Percentiles rank a stretch among this genome's conserved stretches.
Conservation (phyloP, 2,113 vertebrate genomes). For the Aspidoscelis tigris region DNA sequence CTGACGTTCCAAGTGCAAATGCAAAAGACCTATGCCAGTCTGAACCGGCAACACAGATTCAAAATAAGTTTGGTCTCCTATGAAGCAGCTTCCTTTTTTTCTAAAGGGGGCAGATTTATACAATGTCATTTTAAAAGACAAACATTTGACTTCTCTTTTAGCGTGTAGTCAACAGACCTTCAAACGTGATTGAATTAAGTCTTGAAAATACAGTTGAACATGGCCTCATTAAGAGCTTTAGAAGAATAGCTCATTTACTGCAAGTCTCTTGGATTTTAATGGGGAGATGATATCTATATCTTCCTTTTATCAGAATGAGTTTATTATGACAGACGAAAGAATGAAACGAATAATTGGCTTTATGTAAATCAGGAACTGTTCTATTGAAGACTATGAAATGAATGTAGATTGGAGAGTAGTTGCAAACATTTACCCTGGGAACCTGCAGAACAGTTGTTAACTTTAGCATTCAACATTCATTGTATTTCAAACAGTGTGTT, state of each 20-base stretch:
- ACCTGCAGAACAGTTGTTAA: not conserved
- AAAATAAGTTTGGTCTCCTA: not conserved
- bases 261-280: conserved; percentile 11
- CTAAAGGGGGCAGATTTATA: not conserved
- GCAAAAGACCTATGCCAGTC: not conserved
- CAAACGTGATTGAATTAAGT: conserved; percentile 11
- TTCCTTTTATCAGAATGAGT: not conserved
- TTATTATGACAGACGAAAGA: not conserved
- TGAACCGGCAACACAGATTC: not conserved
- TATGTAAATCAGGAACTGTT: conserved; percentile 27
- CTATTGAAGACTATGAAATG: not conserved
- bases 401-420: conserved; percentile 6
- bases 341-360: not conserved
- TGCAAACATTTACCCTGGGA: conserved; percentile 12
- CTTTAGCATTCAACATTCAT: conserved; percentile 6
- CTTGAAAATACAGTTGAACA: conserved; percentile 8
- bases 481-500: conserved; percentile 9
- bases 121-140: not conserved
- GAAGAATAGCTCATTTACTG: not conserved
- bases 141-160: conserved; percentile 13
- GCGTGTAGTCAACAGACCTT: not conserved
- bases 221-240: not conserved
- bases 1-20: not conserved
- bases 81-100: not conserved
- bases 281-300: conserved; percentile 5